phyloP scores from a whole-genome alignment of 2,888 invertebrate genomes.

The Drosophila nigritarsus region DNA sequence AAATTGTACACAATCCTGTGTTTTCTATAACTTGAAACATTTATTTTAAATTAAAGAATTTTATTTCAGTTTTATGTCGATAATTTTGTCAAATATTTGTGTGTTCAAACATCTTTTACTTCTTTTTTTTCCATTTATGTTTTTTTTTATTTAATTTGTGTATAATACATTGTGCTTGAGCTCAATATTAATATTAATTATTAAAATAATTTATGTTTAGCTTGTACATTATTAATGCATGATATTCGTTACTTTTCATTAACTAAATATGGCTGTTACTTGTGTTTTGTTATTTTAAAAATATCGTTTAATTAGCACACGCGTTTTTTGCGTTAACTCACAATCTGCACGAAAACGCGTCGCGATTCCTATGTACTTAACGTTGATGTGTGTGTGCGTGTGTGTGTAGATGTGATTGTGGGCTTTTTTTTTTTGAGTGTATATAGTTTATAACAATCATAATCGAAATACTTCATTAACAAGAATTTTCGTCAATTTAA shows the following conservation, averaged over 20 bases:
- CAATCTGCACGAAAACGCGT: constrained; percentile 21
- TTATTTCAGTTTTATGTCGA: constrained; percentile 1
- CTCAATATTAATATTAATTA: constrained; percentile 57
- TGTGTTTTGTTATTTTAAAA: constrained; percentile 22
- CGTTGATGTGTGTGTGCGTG: constrained; percentile 29
- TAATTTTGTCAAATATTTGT: constrained; percentile 10
- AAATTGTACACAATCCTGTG: constrained; percentile 33
- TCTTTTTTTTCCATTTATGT: constrained; percentile 3
- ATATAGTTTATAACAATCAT: constrained; percentile 49
- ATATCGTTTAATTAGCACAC: constrained; percentile 13
- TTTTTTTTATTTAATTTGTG: constrained; percentile 36
- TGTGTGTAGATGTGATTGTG: constrained; percentile 5
- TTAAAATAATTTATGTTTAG: constrained; percentile 63
- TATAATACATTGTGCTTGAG: constrained; percentile 69
- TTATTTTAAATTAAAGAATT: constrained; percentile 78
- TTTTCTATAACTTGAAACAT: constrained; percentile 18
- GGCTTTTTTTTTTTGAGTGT: neutral
- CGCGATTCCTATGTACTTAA: constrained; percentile 32
- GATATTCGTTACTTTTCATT: constrained; percentile 67
- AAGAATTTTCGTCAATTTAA: constrained; percentile 71
- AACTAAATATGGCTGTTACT: constrained; percentile 78
- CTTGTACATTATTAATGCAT: constrained; percentile 75
- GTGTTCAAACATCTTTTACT: constrained; percentile 19
- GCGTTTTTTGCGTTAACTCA: constrained; percentile 22
- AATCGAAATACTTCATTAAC: constrained; percentile 74